Evolutionary conservation across 37 sponge, comb jelly and placozoan species (phyloP).

Genomic region (Tethya wilhelma): DNA sequence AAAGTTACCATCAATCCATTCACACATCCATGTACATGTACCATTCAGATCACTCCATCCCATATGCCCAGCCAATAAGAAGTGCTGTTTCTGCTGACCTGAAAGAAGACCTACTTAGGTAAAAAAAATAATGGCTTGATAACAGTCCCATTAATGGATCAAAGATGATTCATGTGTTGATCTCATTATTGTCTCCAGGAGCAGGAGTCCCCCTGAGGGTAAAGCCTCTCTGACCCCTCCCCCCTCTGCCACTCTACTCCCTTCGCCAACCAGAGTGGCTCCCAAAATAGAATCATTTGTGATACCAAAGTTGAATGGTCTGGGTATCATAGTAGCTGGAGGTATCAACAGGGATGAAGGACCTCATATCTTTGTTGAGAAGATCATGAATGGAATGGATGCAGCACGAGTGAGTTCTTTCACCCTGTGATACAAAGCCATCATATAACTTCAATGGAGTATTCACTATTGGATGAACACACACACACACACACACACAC

Average conservation of each 20-base stretch:
- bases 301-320: conserved; percentile 45
- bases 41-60: background rate
- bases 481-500: too few relatives aligned
- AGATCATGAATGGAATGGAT: conserved; percentile 75
- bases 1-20: too few relatives aligned
- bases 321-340: conserved; percentile 72
- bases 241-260: background rate
- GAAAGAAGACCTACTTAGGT: too few relatives aligned
- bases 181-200: background rate
- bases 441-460: too few relatives aligned
- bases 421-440: too few relatives aligned
- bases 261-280: background rate
- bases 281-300: conserved; percentile 20
- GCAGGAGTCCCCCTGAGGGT: conserved; percentile 25
- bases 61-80: background rate
- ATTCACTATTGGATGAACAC: too few relatives aligned
- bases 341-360: conserved; percentile 54
- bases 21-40: background rate
- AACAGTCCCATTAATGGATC: background rate
- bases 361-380: conserved; percentile 73
- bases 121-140: too few relatives aligned
- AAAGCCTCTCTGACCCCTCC: conserved; percentile 12
- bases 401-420: conserved; percentile 64
- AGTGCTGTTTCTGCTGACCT: too few relatives aligned
- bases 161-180: background rate